These are phyloP conservation scores for Drosophila insularis DNA, from an alignment of 1,140 invertebrate species.

Conservation along the genomic window DNA sequence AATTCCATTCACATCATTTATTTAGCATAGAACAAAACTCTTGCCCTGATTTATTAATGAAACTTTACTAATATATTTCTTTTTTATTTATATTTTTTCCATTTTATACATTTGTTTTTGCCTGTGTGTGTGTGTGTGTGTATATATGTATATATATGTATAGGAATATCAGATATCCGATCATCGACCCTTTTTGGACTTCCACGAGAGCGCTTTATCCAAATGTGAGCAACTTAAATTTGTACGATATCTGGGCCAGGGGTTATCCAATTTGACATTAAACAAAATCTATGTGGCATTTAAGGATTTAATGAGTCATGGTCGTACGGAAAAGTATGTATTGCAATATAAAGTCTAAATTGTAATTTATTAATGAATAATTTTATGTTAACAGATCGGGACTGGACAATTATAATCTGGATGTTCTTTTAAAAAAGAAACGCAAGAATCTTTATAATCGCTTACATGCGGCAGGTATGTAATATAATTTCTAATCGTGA, in stretches of 20 bases:
- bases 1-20: constrained; percentile 63
- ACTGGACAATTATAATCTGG: constrained; percentile 74
- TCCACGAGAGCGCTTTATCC: constrained; percentile 82
- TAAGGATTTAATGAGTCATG: constrained; percentile 71
- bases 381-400: constrained; percentile 24
- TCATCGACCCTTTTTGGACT: constrained; percentile 83
- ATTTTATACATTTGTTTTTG: neutral
- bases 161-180: constrained; percentile 82
- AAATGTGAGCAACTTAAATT: constrained; percentile 82
- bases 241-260: constrained; percentile 82
- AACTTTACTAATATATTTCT: constrained; percentile 22
- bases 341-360: too few relatives aligned
- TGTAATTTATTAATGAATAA: too few relatives aligned
- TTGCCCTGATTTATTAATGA: constrained; percentile 29
- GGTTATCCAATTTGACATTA: constrained; percentile 81
- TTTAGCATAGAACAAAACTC: constrained; percentile 68
- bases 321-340: constrained; percentile 74
- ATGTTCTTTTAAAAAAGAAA: constrained; percentile 75
- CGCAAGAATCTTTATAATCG: constrained; percentile 79
- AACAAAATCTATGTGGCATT: constrained; percentile 82
- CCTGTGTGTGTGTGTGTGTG: neutral
- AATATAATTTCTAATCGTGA: neutral
- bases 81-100: neutral
- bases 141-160: neutral
- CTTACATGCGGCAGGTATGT: constrained; percentile 70